These are phyloP conservation scores for Eretmocerus hayati DNA, from an alignment of 2,888 invertebrate genomes.

Conservation along the genomic window DNA sequence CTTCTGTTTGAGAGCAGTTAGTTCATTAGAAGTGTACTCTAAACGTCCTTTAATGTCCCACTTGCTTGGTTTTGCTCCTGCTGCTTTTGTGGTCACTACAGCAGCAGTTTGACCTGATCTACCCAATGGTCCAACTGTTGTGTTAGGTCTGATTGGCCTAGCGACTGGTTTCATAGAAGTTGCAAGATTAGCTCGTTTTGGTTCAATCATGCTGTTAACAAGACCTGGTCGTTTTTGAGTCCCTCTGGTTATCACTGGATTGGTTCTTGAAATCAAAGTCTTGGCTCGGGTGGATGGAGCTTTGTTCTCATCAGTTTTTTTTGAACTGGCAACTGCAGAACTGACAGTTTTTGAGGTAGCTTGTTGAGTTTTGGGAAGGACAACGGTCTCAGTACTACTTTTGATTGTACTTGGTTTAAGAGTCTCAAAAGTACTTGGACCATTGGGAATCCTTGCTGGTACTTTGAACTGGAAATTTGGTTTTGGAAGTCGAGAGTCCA, in stretches of 20 bases:
- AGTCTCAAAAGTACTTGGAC: conserved; percentile 2
- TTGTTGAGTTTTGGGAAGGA: not conserved
- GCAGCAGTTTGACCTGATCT: conserved; percentile 14
- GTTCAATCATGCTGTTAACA: conserved; percentile 22
- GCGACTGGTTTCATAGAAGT: conserved; percentile 22
- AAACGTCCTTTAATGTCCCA: conserved; percentile 42
- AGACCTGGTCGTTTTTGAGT: conserved; percentile 34
- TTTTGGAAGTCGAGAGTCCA: conserved; percentile 52
- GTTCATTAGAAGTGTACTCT: conserved; percentile 47
- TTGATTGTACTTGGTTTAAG: conserved; percentile 2
- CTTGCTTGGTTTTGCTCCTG: conserved; percentile 33
- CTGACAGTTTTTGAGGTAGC: conserved; percentile 26
- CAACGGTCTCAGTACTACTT: not conserved
- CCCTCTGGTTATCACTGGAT: conserved; percentile 15
- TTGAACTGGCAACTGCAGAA: conserved; percentile 23
- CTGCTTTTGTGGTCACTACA: conserved; percentile 20
- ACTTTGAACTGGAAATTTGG: conserved; percentile 26
- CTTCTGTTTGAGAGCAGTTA: conserved; percentile 59
- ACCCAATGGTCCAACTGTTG: conserved; percentile 38
- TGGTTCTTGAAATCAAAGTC: conserved; percentile 26
- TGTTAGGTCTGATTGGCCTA: conserved; percentile 32
- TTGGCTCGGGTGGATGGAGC: conserved; percentile 29
- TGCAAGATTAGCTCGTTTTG: conserved; percentile 30
- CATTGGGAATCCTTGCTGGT: conserved; percentile 16
- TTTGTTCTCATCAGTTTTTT: conserved; percentile 32